Conservation (phyloP, 2,113 vertebrate species). For the Hippocampus mohnikei region DNA sequence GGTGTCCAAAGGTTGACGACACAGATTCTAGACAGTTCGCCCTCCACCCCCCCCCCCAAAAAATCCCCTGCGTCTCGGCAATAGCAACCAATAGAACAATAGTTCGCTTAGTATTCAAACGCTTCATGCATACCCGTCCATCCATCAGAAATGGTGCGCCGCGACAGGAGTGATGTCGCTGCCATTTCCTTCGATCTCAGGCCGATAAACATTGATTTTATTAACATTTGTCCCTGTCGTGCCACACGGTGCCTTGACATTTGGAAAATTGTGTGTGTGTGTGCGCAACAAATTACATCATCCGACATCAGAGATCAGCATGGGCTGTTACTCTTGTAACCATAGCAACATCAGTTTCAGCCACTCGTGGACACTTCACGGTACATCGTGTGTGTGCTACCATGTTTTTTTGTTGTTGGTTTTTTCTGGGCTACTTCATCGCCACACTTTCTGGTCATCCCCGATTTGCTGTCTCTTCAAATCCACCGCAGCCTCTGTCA, state of each 20-base stretch:
- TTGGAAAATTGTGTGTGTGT: constrained; percentile 3
- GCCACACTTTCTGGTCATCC: constrained; percentile 40
- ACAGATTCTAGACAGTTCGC: too few species aligned
- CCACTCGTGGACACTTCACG: not conserved
- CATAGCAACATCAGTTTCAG: not conserved
- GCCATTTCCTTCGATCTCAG: constrained; percentile 36
- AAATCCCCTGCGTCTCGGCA: not conserved
- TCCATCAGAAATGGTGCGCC: constrained; percentile 35
- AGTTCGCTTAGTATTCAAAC: not conserved
- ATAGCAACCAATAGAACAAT: not conserved
- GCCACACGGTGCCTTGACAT: constrained; percentile 34
- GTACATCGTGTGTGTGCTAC: constrained; percentile 22
- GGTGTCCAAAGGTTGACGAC: too few species aligned
- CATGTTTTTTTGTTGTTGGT: not conserved
- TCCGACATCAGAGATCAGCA: too few species aligned
- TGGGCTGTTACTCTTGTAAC: not conserved
- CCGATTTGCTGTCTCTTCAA: constrained; percentile 65
- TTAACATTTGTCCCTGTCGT: constrained; percentile 36
- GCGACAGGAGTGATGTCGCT: constrained; percentile 34
- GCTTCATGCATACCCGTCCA: constrained; percentile 5
- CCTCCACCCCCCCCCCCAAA: not conserved
- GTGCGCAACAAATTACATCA: not conserved
- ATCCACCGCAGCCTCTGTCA: constrained; percentile 66
- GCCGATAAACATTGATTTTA: constrained; percentile 54
- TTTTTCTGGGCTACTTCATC: not conserved